Base-by-base conservation (phyloP, 2,888 invertebrate species). In the Alviniconcha strummeri region DNA sequence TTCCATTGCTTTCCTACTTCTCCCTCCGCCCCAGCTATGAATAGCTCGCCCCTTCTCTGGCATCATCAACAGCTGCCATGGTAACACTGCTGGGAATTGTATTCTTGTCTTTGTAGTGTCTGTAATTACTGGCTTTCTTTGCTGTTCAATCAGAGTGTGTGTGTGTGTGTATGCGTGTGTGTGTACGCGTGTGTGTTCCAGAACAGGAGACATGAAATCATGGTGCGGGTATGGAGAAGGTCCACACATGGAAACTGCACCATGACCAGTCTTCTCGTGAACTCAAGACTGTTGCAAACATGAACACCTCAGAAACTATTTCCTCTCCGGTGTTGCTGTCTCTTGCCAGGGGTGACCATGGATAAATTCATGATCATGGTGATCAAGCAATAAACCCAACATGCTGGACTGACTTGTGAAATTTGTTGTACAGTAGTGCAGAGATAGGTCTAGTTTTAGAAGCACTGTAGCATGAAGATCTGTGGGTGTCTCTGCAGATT, bases 311-410 rank as follows among this genome's bases (percentile, higher is more conserved):
- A 8, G 52, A 60, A 52, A 52, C 17, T 15, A 19, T 78, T 52
- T 64, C 6, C 9, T 64, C 64, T 69, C 69, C 69, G 15, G 15
- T 78, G 15, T 64, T 57, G 11, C 13, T 52, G 19, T 57, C 13
- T 15, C 64, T 64, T 52, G 78, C 78, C 78, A 60, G 78, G 64
- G 78, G 64, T 36, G 78, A 78, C 52, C 60, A 78, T 78, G 78
- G 78, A 78, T 78, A 78, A 52, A 19, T 7, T 17, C 36, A 60
- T 52, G 36, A 52, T 17, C 15, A 52, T 52, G n/a, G 64, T 78
- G 13, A 64, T 69, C 64, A 60, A 60, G 52, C 36, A 19, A 11
- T 36, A 15, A 60, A 60, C 19, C 5, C 13, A 64, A 11, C 52
- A 17, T 78, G 64, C 60, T 55, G 57, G 52, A n/a, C 57, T 78